Base-by-base conservation (phyloP, 2,888 invertebrate genomes). In the Tillus elongatus region DNA sequence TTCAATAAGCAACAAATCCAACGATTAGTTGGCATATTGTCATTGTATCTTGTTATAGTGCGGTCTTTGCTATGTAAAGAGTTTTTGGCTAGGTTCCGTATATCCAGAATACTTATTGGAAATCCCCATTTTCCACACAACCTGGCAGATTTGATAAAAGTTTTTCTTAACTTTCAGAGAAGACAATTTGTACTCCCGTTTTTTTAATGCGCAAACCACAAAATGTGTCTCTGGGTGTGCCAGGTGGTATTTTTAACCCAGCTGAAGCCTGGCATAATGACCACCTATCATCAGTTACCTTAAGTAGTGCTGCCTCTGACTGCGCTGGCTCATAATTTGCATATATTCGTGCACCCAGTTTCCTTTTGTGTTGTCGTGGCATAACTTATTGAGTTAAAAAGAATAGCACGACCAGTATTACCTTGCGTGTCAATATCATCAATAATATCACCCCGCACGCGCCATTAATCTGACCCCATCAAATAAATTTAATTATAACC, bases 71-170 rank as follows among this genome's bases (percentile, higher is more conserved):
- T 40, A 9, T 37, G 40, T 31, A 37, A 28, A 14, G 30, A 40
- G 19, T 32, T 40, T 34, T 40, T 42, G 4, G 35, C 40, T 6
- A 42, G 16, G 13, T 38, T 12, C 14, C 34, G 19, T 15, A 41
- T 30, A 30, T 37, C 38, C 4, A 24, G 15, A 11, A 41, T 8
- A 9, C 14, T 35, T 16, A 37, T 12, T 9, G 40, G 40, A 29
- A 43, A 41, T 6, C 37, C 43, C 38, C 35, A 43, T 35, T 43
- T 34, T 9, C 36, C 36, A 43, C 41, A 38, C 13, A 8, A 16
- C 13, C 10, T 30, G 6, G 40, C 40, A 30, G 33, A 14, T 8
- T 33, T 30, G 28, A 42, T 36, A 15, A 40, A 34, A 2, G 33
- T 30, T 13, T 41, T 32, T 43, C 40, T 37, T 41, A 35, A n/a